A percentile compares a stretch with the other conserved stretches of the same genome.
Conservation (phyloP, 2,888 invertebrate species). For the Dexiosoma caninum region DNA sequence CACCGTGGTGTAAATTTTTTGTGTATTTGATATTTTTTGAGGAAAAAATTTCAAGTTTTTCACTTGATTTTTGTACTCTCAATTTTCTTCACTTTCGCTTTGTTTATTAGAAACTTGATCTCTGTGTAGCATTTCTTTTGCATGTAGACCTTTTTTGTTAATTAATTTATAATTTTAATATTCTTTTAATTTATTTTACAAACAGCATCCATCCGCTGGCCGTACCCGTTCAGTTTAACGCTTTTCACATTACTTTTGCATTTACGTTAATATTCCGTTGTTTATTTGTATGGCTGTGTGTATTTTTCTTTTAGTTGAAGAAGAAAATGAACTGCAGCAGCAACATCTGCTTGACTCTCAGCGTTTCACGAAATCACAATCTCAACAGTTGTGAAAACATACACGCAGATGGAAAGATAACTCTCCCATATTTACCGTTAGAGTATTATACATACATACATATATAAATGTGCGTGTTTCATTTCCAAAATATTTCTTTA, state of each 20-base stretch:
- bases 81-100: conserved; percentile 1
- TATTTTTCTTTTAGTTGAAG: conserved; percentile 1
- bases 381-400: conserved; percentile 26
- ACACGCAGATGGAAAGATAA: background rate
- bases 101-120: background rate
- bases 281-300: background rate
- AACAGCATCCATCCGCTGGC: conserved; percentile 64
- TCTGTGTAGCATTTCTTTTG: too few species aligned
- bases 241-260: conserved; percentile 57
- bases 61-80: conserved; percentile 2
- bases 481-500: conserved; percentile 42
- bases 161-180: background rate
- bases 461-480: conserved; percentile 40
- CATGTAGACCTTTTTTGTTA: background rate
- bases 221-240: conserved; percentile 64
- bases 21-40: background rate
- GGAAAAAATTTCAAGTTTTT: conserved; percentile 2
- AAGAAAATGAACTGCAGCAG: conserved; percentile 32
- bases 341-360: conserved; percentile 30
- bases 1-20: background rate
- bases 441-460: background rate
- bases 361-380: conserved; percentile 17
- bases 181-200: conserved; percentile 25
- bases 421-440: conserved; percentile 32
- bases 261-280: conserved; percentile 48